Percentiles rank a stretch among this genome's conserved stretches.
phyloP scores from a whole-genome alignment of 2,797 vertebrate genomes.

The Distichodus sexfasciatus region DNA sequence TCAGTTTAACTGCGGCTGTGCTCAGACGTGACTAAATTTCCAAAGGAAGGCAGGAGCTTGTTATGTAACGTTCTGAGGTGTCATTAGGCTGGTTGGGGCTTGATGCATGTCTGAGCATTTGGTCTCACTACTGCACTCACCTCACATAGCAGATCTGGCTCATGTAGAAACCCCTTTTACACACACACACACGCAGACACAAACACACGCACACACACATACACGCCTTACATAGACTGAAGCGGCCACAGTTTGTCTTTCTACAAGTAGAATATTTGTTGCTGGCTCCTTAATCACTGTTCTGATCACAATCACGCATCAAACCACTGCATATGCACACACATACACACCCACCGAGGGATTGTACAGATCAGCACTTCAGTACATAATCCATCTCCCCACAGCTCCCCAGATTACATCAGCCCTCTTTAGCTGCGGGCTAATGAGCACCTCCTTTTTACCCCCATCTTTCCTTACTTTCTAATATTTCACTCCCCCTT shows the following conservation, averaged over 20 bases:
- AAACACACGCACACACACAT: not conserved
- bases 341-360: slow-evolving; percentile 3
- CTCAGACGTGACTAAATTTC: slow-evolving; percentile 78
- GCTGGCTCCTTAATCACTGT: slow-evolving; percentile 6
- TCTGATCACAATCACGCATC: slow-evolving; percentile 17
- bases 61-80: slow-evolving; percentile 66
- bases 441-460: not conserved
- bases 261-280: slow-evolving; percentile 22
- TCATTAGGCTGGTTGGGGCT: slow-evolving; percentile 58
- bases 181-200: too few relatives aligned
- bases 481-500: slow-evolving; percentile 31
- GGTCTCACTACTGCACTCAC: not conserved
- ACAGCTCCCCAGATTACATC: not conserved
- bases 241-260: not conserved
- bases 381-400: slow-evolving; percentile 10
- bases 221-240: not conserved
- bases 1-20: slow-evolving; percentile 72
- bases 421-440: not conserved
- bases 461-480: not conserved
- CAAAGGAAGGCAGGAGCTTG: slow-evolving; percentile 61
- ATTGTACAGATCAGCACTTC: slow-evolving; percentile 8
- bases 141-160: not conserved
- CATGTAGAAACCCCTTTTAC: not conserved
- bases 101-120: slow-evolving; percentile 16
- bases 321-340: not conserved